A percentile compares a stretch with the other conserved stretches of the same genome.
phyloP scores from a whole-genome alignment of 1,140 invertebrate genomes.

The Cepaea nemoralis region DNA sequence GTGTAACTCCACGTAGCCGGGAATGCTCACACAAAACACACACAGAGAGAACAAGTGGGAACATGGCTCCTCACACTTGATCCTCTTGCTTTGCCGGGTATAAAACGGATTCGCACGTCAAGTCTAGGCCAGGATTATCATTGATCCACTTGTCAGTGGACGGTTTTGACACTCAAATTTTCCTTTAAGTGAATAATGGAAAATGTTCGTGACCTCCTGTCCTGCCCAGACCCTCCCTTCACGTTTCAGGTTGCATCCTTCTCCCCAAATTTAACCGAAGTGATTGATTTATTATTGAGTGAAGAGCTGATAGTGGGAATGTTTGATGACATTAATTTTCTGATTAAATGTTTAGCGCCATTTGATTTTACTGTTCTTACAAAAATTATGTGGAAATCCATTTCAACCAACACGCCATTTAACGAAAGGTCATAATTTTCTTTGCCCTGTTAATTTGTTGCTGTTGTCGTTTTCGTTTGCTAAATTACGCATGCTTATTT shows the following conservation, averaged over 20 bases:
- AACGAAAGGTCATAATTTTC: no score
- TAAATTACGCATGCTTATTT: no score
- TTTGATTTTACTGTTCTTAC: no score
- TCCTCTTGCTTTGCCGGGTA: no score
- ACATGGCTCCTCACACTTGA: not conserved
- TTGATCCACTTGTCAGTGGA: not conserved
- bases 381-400: no score
- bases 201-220: not conserved
- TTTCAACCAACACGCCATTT: no score
- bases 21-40: no score
- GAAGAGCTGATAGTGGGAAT: not conserved
- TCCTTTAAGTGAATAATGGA: not conserved
- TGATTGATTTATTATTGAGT: not conserved
- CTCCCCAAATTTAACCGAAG: not conserved
- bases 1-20: no score
- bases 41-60: not conserved
- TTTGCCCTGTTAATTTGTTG: no score
- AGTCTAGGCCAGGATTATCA: not conserved
- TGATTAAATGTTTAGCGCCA: no score
- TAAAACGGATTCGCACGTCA: not conserved
- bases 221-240: not conserved
- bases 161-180: not conserved
- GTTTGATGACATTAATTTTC: not conserved
- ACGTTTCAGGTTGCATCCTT: not conserved
- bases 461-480: no score